Evolutionary conservation across 2,888 invertebrate genomes (phyloP).

Genomic region (Mechanitis mazaeus): DNA sequence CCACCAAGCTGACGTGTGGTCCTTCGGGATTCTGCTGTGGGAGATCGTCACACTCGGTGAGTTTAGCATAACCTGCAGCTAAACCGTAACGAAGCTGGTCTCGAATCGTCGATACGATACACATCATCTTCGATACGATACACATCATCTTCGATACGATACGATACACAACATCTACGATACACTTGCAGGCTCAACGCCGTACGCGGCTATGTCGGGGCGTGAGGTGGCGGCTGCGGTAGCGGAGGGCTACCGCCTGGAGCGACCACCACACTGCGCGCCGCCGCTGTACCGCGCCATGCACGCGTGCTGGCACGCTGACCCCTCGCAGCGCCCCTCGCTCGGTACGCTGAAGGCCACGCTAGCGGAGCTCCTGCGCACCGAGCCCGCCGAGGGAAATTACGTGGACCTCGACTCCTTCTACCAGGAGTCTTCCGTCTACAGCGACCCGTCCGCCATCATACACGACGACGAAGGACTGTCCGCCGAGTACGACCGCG

Average conservation of each 20-base stretch:
- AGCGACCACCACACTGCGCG: constrained; percentile 87
- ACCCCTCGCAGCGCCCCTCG: constrained; percentile 83
- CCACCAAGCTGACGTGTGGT: constrained; percentile 90
- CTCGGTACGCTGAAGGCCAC: constrained; percentile 79
- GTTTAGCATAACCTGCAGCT: constrained; percentile 14
- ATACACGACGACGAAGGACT: constrained; percentile 70
- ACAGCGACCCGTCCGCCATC: constrained; percentile 72
- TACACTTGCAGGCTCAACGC: constrained; percentile 82
- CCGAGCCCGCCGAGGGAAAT: constrained; percentile 78
- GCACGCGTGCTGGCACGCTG: constrained; percentile 79
- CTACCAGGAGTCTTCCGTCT: constrained; percentile 78
- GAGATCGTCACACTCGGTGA: constrained; percentile 90
- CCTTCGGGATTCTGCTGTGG: constrained; percentile 90
- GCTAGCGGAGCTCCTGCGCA: constrained; percentile 78
- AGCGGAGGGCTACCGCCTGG: constrained; percentile 85
- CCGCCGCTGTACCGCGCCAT: constrained; percentile 73
- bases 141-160: neutral
- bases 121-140: neutral
- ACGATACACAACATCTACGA: neutral
- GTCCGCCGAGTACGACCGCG: constrained; percentile 68
- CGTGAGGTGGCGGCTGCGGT: constrained; percentile 89
- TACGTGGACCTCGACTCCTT: constrained; percentile 83
- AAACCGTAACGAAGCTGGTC: too few species aligned
- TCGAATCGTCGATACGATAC: too few species aligned
- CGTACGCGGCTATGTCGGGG: constrained; percentile 90